These are phyloP conservation scores for Hirtodrosophila alboralis DNA, from an alignment of 2,888 invertebrate species.

Conservation along the genomic window DNA sequence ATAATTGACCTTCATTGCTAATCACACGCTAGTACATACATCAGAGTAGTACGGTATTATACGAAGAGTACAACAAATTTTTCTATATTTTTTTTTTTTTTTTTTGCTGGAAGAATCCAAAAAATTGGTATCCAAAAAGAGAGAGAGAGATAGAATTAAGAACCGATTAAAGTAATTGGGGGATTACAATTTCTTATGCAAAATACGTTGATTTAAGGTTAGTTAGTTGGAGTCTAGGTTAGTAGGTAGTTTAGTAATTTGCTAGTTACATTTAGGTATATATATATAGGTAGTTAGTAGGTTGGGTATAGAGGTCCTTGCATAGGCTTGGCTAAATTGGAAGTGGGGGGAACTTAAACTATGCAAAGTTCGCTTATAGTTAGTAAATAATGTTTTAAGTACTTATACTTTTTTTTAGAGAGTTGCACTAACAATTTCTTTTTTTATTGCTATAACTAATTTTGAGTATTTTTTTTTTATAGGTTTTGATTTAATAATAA, in stretches of 20 bases:
- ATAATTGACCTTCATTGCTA: conserved; percentile 81
- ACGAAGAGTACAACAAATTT: conserved; percentile 30
- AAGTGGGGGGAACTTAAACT: conserved; percentile 23
- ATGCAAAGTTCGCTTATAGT: conserved; percentile 32
- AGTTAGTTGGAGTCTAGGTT: conserved; percentile 20
- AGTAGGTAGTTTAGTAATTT: conserved; percentile 13
- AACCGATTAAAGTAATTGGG: conserved; percentile 50
- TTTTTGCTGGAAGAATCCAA: conserved; percentile 38
- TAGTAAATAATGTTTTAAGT: conserved; percentile 20
- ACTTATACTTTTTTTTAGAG: conserved; percentile 30
- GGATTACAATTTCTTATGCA: conserved; percentile 53
- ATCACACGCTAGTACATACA: conserved; percentile 74
- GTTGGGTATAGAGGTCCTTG: conserved; percentile 55
- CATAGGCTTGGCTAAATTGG: conserved; percentile 48
- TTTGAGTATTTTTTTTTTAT: conserved; percentile 56
- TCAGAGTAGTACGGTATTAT: conserved; percentile 39
- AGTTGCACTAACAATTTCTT: conserved; percentile 59
- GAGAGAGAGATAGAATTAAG: conserved; percentile 6
- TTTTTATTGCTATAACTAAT: conserved; percentile 41
- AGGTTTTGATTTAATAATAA: conserved; percentile 72
- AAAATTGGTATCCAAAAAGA: background rate
- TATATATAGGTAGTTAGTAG: conserved; percentile 65
- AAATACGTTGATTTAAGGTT: conserved; percentile 11
- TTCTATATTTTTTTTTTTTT: too few relatives aligned
- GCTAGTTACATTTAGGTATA: conserved; percentile 29